Conservation (phyloP, 2,888 invertebrate genomes). For the Sinopyrophorus schimmeli region DNA sequence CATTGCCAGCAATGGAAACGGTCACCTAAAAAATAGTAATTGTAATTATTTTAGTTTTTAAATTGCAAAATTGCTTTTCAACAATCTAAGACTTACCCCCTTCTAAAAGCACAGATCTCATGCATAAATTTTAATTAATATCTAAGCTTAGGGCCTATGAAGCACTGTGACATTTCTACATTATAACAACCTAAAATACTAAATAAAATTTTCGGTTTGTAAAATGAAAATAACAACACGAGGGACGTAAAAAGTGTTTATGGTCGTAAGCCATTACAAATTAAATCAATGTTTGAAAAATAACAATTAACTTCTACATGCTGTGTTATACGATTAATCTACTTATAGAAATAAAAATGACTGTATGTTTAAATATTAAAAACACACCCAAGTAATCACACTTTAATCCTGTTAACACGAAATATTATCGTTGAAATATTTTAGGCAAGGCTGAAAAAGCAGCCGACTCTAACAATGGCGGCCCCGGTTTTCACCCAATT, state of each 20-base stretch:
- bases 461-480: conserved; percentile 56
- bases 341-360: conserved; percentile 22
- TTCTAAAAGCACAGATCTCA: not conserved
- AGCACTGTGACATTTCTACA: too few relatives aligned
- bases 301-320: conserved; percentile 33
- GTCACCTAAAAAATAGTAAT: too few relatives aligned
- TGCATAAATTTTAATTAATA: not conserved
- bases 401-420: conserved; percentile 37
- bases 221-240: not conserved
- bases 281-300: conserved; percentile 52
- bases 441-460: conserved; percentile 51
- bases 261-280: conserved; percentile 46
- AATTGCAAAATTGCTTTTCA: too few relatives aligned
- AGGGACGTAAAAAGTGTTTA: conserved; percentile 2
- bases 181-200: too few relatives aligned
- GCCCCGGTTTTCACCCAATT: conserved; percentile 54
- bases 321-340: conserved; percentile 2
- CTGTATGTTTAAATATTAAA: conserved; percentile 36
- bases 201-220: too few relatives aligned
- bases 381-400: conserved; percentile 41
- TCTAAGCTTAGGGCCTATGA: not conserved
- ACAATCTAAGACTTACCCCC: not conserved
- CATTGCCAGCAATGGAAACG: conserved; percentile 3
- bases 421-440: conserved; percentile 45
- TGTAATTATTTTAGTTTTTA: too few relatives aligned